Evolutionary conservation across 2,113 vertebrate species (phyloP), one percentile per base, ranked within the genome.

Genomic region (Macquaria ambigua): DNA sequence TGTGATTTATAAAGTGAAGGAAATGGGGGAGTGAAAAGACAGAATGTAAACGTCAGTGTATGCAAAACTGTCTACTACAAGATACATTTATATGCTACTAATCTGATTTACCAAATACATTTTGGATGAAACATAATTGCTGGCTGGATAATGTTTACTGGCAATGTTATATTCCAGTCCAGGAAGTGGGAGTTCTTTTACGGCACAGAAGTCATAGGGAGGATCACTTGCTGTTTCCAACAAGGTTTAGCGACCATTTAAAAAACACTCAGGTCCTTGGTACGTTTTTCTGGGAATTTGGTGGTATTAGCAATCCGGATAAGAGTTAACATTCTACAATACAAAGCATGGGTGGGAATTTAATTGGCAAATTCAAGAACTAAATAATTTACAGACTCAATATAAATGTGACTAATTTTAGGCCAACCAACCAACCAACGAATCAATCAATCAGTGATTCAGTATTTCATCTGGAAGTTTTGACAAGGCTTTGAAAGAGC

Each of bases 51-150:
- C 31, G 16, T 9, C 18, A 58, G 31, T 41, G 31, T 7, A 1
- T 11, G 11, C 25, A 63, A 63, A 15, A 69, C 16, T 0, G 28
- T 16, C n/a, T 50, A 6, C 53, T 43, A 41, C 67, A 46, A 62
- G 39, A 69, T 12, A 21, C 37, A 76, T 67, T 31, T 58, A 15
- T 7, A 37, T 10, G 3, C 41, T 68, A 8, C 3, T 59, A 48
- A 70, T 81, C 31, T 62, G 5, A 81, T 76, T 73, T 76, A 5
- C 20, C 3, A n/a, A 62, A 28, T 37, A 41, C 4, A 63, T 73
- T 77, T 80, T 28, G 21, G 21, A 31, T 39, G 16, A 56, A 72
- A 58, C 37, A 21, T 20, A 63, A 31, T 37, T 50, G n/a, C 79
- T 67, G 69, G 10, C 50, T 43, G 55, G 46, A 69, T 50, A 20